phyloP scores from a whole-genome alignment of 2,797 vertebrate species.

The Borostomias antarcticus region DNA sequence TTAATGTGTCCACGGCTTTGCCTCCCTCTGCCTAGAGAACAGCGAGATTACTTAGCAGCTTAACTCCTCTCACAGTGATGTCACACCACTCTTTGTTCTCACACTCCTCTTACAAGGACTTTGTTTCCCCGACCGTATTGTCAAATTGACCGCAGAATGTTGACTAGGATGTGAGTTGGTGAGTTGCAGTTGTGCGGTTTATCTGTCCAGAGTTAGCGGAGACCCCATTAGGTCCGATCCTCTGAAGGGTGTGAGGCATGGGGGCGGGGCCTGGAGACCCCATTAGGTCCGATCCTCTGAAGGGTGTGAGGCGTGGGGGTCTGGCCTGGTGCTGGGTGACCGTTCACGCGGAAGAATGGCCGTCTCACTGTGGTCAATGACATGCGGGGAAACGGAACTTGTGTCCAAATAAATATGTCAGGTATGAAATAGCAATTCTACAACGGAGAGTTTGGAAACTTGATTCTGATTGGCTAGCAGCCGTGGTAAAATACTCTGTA shows the following conservation, averaged over 20 bases:
- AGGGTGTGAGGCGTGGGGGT: neutral
- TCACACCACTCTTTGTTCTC: slow-evolving; percentile 50
- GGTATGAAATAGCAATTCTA: no score
- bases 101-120: no score
- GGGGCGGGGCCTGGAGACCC: slow-evolving; percentile 38
- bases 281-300: slow-evolving; percentile 74
- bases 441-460: no score
- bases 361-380: neutral
- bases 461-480: no score
- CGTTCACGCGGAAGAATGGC: no score
- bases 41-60: slow-evolving; percentile 51
- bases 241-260: slow-evolving; percentile 48
- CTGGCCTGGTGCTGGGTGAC: no score
- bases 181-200: slow-evolving; percentile 55
- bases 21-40: slow-evolving; percentile 1
- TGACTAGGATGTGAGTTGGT: slow-evolving; percentile 47
- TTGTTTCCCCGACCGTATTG: no score
- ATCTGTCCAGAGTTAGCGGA: slow-evolving; percentile 53
- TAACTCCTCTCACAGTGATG: slow-evolving; percentile 47
- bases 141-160: slow-evolving; percentile 55
- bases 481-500: no score
- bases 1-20: slow-evolving; percentile 41
- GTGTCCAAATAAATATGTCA: neutral
- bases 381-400: neutral
- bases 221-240: slow-evolving; percentile 72